Percentiles rank a stretch among this genome's conserved stretches.
Conservation (phyloP, 1,140 invertebrate genomes). For the Brachionus paranguensis region DNA sequence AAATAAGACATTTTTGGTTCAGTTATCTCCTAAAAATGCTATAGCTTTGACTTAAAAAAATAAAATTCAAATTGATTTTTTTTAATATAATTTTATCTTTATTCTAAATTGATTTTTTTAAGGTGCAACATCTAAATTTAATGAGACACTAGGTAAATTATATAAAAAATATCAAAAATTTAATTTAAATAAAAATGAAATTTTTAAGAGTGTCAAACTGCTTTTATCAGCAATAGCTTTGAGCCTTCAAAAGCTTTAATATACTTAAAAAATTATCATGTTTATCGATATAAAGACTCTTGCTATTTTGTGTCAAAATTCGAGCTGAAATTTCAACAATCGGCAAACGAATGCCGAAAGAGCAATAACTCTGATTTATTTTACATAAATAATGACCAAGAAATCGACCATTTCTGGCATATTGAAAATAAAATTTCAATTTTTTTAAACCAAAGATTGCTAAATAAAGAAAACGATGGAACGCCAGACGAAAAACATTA, state of each 20-base stretch:
- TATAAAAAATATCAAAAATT: background rate
- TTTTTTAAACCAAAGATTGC: background rate
- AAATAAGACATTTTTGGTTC: too few species aligned
- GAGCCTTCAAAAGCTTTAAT: background rate
- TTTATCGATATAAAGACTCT: background rate
- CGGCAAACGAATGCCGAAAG: background rate
- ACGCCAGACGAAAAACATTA: background rate
- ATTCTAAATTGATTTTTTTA: background rate
- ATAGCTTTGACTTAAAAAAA: too few species aligned
- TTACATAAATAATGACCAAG: background rate
- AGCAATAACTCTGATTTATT: background rate
- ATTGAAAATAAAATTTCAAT: background rate
- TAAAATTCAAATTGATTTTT: too few species aligned
- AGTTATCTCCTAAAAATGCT: too few species aligned
- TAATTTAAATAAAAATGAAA: background rate
- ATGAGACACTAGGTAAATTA: background rate
- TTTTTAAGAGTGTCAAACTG: background rate
- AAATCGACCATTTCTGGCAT: background rate
- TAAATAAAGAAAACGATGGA: background rate
- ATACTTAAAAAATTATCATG: background rate
- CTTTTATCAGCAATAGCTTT: background rate
- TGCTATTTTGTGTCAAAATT: slow-evolving; percentile 1
- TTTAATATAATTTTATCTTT: too few species aligned
- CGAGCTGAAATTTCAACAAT: background rate
- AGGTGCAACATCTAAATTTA: background rate